These are phyloP conservation scores for Naso thynnoides DNA, from an alignment of 2,797 vertebrate genomes.

Conservation along the genomic window DNA sequence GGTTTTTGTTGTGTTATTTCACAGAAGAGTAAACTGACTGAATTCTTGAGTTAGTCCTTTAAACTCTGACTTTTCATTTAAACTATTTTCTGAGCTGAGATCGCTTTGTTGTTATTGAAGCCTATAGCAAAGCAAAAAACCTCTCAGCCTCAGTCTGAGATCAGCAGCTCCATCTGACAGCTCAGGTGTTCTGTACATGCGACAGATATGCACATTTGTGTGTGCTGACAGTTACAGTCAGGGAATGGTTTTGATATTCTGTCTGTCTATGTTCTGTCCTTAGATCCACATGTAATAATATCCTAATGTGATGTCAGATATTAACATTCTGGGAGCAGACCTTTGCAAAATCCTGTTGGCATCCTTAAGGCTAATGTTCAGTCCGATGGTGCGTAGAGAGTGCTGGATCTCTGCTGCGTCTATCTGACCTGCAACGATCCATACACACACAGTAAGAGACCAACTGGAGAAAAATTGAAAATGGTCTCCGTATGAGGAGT, in stretches of 20 bases:
- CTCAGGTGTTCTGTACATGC: neutral
- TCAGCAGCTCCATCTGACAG: neutral
- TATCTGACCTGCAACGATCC: conserved; percentile 84
- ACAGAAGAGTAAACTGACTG: neutral
- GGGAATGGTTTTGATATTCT: neutral
- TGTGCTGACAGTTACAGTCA: neutral
- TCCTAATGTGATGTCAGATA: neutral
- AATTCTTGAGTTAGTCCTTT: neutral
- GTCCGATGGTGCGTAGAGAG: conserved; percentile 86
- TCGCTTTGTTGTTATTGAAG: neutral
- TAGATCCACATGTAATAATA: neutral
- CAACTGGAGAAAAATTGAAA: neutral
- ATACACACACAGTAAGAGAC: conserved; percentile 14
- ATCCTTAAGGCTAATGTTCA: conserved; percentile 85
- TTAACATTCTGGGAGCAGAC: conserved; percentile 71
- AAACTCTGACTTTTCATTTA: neutral
- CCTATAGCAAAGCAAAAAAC: neutral
- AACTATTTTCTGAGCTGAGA: too few relatives aligned
- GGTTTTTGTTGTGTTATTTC: neutral
- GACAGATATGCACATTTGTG: neutral
- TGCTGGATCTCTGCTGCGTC: conserved; percentile 91
- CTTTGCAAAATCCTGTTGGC: conserved; percentile 90
- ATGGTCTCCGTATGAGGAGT: neutral
- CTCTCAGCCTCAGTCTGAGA: neutral
- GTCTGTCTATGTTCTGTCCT: neutral